A percentile compares a stretch with the other conserved stretches of the same genome.
Conservation (phyloP, 2,797 vertebrate genomes). For the Amphiprion clarkii region DNA sequence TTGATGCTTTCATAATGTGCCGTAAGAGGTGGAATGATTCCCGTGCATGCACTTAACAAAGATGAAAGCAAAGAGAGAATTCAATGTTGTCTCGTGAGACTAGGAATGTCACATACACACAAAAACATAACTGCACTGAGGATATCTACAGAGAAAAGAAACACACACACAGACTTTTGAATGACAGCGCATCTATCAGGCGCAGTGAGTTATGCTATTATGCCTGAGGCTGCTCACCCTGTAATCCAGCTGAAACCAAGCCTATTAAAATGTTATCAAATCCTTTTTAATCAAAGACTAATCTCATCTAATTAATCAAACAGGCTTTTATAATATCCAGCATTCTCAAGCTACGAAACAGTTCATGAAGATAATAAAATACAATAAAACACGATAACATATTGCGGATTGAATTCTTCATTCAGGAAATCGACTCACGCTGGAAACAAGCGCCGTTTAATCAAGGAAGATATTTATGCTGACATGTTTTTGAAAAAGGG, state of each 20-base stretch:
- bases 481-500: slow-evolving; percentile 25
- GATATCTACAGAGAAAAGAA: slow-evolving; percentile 17
- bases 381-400: slow-evolving; percentile 44
- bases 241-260: slow-evolving; percentile 75
- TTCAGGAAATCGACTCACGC: slow-evolving; percentile 55
- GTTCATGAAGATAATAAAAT: slow-evolving; percentile 56
- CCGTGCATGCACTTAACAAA: slow-evolving; percentile 38
- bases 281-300: slow-evolving; percentile 77
- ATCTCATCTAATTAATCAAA: slow-evolving; percentile 78
- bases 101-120: slow-evolving; percentile 16
- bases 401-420: slow-evolving; percentile 46
- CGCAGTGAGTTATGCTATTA: slow-evolving; percentile 53
- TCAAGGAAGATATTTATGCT: slow-evolving; percentile 34
- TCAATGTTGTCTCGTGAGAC: slow-evolving; percentile 22
- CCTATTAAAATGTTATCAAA: slow-evolving; percentile 78
- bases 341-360: slow-evolving; percentile 41
- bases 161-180: slow-evolving; percentile 31
- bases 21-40: slow-evolving; percentile 23
- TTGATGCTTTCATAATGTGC: slow-evolving; percentile 32
- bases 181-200: slow-evolving; percentile 63
- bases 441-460: slow-evolving; percentile 43
- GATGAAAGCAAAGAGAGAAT: slow-evolving; percentile 45
- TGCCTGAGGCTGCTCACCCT: slow-evolving; percentile 68
- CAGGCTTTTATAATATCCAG: slow-evolving; percentile 51
- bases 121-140: slow-evolving; percentile 18